Evolutionary conservation across 2,888 invertebrate species (phyloP), one percentile per base, ranked within the genome.

Genomic region (Podabrus alpinus): DNA sequence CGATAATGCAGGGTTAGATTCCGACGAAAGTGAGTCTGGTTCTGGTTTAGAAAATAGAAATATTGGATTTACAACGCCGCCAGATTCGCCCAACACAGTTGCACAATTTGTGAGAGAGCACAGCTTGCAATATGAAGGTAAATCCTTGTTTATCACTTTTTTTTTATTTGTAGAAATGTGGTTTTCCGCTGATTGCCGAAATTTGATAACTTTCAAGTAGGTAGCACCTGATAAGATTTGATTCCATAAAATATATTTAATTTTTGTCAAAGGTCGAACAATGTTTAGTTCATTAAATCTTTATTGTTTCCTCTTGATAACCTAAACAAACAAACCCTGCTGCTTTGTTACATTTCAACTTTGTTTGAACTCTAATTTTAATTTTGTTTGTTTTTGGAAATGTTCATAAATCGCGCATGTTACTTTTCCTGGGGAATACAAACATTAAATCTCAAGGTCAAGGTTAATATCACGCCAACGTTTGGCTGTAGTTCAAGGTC

Each of bases 41-140:
- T 90, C 90, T 66, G 92, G 92, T 73, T 82, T 90, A 80, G 90
- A 90, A 81, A 87, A 87, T 83, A 91, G 92, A 80, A 84, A 82
- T 72, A 92, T 91, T 89, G 92, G 92, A 19, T 92, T 90, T 86
- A 92, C 91, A 83, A 98, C 98, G 59, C 98, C 98, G 9, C 98
- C 98, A 4, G 99, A 98, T 89, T 97, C 97, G 71, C 98, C 98
- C 15, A 93, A 93, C 72, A 92, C 92, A 3, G 88, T 92, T 79
- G 86, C 86, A 25, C 87, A 87, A 73, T 87, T 90, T 71, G 90
- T 91, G 79, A 91, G 95, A 79, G 94, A 93, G 92, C 86, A 86
- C 78, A 86, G 86, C 81, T 82, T 87, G 78, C 94, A 94, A 84
- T 95, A 95, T 86, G 94, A 94, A 86, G 94, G 94, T 87, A 82